These are phyloP conservation scores for Menidia beryllina DNA, from an alignment of 2,113 vertebrate genomes.

Conservation along the genomic window DNA sequence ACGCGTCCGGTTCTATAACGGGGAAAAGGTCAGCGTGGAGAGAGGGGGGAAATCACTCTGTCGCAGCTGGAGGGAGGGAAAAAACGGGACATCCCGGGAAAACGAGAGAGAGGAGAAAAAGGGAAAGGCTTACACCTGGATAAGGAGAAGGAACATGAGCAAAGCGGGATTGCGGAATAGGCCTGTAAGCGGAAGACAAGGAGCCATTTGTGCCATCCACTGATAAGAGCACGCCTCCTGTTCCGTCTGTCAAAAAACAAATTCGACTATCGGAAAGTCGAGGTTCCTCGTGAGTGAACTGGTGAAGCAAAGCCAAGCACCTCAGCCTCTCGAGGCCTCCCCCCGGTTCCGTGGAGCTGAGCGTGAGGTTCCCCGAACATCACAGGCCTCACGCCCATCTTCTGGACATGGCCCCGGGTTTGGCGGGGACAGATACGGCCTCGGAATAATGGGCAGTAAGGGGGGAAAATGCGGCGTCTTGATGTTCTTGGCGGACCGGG, in stretches of 20 bases:
- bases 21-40: constrained; percentile 81
- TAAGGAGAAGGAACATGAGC: constrained; percentile 14
- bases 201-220: constrained; percentile 7
- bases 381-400: constrained; percentile 67
- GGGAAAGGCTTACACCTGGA: constrained; percentile 19
- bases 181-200: constrained; percentile 30
- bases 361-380: constrained; percentile 71
- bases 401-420: constrained; percentile 59
- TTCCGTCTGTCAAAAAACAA: constrained; percentile 2
- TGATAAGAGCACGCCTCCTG: constrained; percentile 40
- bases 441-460: constrained; percentile 61
- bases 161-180: constrained; percentile 25
- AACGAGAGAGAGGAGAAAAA: constrained; percentile 8
- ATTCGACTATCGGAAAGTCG: constrained; percentile 32
- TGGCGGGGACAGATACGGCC: constrained; percentile 71
- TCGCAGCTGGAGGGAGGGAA: constrained; percentile 67
- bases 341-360: constrained; percentile 63
- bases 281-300: constrained; percentile 42
- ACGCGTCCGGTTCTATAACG: constrained; percentile 68
- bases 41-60: constrained; percentile 67
- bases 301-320: constrained; percentile 60
- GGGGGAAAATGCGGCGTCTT: constrained; percentile 74
- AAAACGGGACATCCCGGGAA: constrained; percentile 39
- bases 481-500: constrained; percentile 75
- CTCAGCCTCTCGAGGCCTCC: constrained; percentile 63